Conservation (phyloP, 2,113 vertebrate genomes). For the Prochilodus magdalenae region DNA sequence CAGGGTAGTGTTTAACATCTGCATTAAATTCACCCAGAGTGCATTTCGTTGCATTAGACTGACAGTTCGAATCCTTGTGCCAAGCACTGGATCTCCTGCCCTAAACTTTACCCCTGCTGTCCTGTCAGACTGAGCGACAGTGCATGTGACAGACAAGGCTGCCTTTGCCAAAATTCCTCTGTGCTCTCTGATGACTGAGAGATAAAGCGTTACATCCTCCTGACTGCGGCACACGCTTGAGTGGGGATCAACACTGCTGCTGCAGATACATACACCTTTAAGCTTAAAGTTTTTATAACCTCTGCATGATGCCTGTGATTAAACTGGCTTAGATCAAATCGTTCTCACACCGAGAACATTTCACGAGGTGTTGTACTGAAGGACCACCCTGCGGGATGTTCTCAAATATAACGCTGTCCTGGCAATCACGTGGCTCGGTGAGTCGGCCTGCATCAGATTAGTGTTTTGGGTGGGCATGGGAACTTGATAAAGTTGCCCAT, state of each 20-base stretch:
- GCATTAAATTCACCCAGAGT: background rate
- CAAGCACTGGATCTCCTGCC: conserved; percentile 7
- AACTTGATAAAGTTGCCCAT: conserved; percentile 11
- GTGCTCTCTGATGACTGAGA: conserved; percentile 32
- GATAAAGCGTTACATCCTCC: conserved; percentile 43
- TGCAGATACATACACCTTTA: conserved; percentile 52
- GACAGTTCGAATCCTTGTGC: conserved; percentile 1
- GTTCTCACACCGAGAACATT: conserved; percentile 26
- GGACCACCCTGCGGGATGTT: conserved; percentile 36
- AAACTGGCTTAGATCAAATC: conserved; percentile 53
- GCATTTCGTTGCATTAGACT: background rate
- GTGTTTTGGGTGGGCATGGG: conserved; percentile 23
- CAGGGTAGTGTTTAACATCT: background rate
- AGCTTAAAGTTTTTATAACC: conserved; percentile 36
- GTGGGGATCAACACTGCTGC: conserved; percentile 36
- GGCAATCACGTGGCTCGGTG: conserved; percentile 4
- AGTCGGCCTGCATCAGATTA: background rate
- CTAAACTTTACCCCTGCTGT: conserved; percentile 6
- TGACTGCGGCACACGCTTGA: conserved; percentile 14
- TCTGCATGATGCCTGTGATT: conserved; percentile 34
- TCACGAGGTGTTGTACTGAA: conserved; percentile 52
- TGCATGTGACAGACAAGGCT: background rate
- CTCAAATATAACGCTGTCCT: conserved; percentile 3
- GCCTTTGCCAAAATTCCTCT: conserved; percentile 14
- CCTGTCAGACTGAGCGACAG: background rate